Conservation (phyloP, 1,140 invertebrate genomes). For the Saccostrea cuccullata region DNA sequence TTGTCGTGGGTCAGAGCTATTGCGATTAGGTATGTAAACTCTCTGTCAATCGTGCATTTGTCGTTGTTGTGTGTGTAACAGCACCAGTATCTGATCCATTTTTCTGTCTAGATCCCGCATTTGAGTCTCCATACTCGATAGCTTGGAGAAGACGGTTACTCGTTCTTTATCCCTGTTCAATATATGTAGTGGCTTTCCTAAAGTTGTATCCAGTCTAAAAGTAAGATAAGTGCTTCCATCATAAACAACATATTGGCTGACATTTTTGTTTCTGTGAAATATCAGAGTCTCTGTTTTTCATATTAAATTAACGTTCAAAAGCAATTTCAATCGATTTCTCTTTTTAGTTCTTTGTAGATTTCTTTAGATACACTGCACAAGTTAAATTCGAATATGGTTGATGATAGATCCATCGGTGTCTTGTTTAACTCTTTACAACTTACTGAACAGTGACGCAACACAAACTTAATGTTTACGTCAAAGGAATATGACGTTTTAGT, state of each 20-base stretch:
- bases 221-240: conserved; percentile 70
- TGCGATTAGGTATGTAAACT: too few species aligned
- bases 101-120: conserved; percentile 83
- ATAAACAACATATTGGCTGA: neutral
- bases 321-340: neutral
- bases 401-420: too few species aligned
- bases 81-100: conserved; percentile 84
- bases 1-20: too few species aligned
- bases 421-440: too few species aligned
- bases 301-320: neutral
- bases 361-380: neutral
- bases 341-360: neutral
- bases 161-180: conserved; percentile 86
- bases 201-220: conserved; percentile 86
- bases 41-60: too few species aligned
- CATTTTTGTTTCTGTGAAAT: neutral
- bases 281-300: neutral
- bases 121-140: conserved; percentile 89
- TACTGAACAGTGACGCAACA: too few species aligned
- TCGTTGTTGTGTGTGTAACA: conserved; percentile 80
- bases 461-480: too few species aligned
- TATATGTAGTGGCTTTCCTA: conserved; percentile 86
- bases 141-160: conserved; percentile 88
- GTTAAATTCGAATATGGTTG: too few species aligned
- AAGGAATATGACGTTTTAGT: too few species aligned